Evolutionary conservation across 1,140 invertebrate genomes (phyloP), one percentile per base, ranked within the genome.

Genomic region (Berghia stephanieae): DNA sequence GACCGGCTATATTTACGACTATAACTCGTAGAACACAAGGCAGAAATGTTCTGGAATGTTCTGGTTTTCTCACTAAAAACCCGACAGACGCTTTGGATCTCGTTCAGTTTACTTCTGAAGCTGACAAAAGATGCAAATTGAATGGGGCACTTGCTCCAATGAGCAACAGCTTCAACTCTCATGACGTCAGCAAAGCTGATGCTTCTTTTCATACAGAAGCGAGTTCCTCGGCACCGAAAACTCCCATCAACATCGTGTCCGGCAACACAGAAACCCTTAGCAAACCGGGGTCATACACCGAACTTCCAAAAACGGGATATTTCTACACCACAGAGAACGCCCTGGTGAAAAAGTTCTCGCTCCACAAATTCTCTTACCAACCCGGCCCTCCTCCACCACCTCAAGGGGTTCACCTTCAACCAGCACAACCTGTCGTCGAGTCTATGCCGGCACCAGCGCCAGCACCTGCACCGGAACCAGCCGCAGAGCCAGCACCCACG

Each of bases 1-100:
- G 97, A 88, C 98, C 98, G 49, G 98, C 98, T 10, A 92, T 99
- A 55, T 99, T 99, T 90, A 96, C 98, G 42, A 96, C 96, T 75
- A 98, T 99, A 66, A 91, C 99, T 55, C 92, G 98, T 42, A 78
- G 98, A 52, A 98, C 97, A 3, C 95, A 95, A 10, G 98, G 98
- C n/a, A 98, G 99, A 81, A 99, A 99, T 80, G 89, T 99, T 21
- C 92, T 99, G 16, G 98, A 99, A 91, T 99, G 98, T 91, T 98
- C 99, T 90, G 96, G 96, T 38, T 99, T 99, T 89, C 96, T 99
- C 83, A 99, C 97, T 90, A 97, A 97, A 27, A 80, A 83, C 13
- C 78, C 83, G 38, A 78, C 81, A 68, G 86, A 87, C 55, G 87
- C 88, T 21, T 73, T 89, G 75, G 85, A 86, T 36, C 79, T 89